These are phyloP conservation scores for Parus major DNA, from an alignment of 2,113 vertebrate species.

Conservation along the genomic window DNA sequence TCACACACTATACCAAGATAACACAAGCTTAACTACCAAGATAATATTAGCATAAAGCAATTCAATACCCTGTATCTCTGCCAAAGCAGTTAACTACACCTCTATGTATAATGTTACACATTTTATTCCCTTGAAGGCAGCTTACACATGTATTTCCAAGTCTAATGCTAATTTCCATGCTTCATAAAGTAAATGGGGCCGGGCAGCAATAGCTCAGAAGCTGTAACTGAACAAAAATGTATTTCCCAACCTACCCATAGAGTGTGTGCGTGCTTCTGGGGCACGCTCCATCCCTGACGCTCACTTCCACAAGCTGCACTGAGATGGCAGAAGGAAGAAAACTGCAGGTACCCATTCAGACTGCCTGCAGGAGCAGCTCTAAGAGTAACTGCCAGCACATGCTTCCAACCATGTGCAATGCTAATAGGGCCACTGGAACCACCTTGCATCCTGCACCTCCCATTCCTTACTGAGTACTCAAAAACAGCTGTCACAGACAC, in stretches of 20 bases:
- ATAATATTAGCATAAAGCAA: constrained; percentile 25
- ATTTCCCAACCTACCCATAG: rapidly evolving
- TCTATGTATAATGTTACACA: neutral
- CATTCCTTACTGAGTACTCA: neutral
- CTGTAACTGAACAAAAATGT: neutral
- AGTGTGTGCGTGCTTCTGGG: rapidly evolving
- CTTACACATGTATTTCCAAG: neutral
- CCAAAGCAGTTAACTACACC: neutral
- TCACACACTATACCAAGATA: neutral
- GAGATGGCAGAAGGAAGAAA: neutral
- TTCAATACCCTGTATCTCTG: neutral
- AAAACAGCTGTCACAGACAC: neutral
- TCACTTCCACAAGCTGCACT: neutral
- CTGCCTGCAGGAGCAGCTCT: neutral
- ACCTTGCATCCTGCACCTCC: rapidly evolving
- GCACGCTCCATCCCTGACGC: rapidly evolving
- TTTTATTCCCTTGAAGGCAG: neutral
- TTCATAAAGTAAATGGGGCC: neutral
- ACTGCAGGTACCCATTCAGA: neutral
- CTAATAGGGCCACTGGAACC: neutral
- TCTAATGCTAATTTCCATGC: neutral
- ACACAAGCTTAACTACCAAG: neutral
- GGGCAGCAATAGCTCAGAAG: neutral
- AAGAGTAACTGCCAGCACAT: neutral
- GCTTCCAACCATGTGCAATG: neutral